Conservation (phyloP, 1,140 invertebrate species). For the Nylanderia fulva region DNA sequence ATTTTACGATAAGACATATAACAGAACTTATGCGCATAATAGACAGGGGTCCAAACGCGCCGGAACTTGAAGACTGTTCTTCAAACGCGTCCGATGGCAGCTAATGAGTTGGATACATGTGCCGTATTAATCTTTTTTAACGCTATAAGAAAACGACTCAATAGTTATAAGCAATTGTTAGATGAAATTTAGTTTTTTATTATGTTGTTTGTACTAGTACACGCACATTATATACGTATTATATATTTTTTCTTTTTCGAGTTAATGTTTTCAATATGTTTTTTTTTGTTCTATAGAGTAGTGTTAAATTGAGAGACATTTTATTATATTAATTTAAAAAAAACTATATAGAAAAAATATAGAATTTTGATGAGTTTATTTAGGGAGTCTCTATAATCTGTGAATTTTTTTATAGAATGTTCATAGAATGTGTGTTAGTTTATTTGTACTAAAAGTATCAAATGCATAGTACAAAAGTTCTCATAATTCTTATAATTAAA, state of each 20-base stretch:
- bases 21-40: slow-evolving; percentile 82
- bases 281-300: too few relatives aligned
- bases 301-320: too few relatives aligned
- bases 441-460: neutral
- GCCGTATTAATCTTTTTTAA: neutral
- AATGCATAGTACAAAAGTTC: neutral
- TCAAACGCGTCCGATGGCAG: slow-evolving; percentile 84
- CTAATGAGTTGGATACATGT: slow-evolving; percentile 48
- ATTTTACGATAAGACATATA: slow-evolving; percentile 83
- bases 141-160: neutral
- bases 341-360: too few relatives aligned
- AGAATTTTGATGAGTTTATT: too few relatives aligned
- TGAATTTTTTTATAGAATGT: neutral
- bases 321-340: too few relatives aligned
- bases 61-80: slow-evolving; percentile 83
- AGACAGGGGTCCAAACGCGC: slow-evolving; percentile 79
- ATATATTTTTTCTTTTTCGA: neutral
- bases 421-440: neutral
- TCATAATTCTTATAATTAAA: neutral
- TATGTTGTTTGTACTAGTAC: neutral
- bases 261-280: slow-evolving; percentile 8
- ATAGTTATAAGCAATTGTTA: neutral
- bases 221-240: neutral
- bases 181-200: neutral
- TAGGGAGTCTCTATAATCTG: neutral